Conservation (phyloP, 1,140 invertebrate species). For the Macrobrachium nipponense region DNA sequence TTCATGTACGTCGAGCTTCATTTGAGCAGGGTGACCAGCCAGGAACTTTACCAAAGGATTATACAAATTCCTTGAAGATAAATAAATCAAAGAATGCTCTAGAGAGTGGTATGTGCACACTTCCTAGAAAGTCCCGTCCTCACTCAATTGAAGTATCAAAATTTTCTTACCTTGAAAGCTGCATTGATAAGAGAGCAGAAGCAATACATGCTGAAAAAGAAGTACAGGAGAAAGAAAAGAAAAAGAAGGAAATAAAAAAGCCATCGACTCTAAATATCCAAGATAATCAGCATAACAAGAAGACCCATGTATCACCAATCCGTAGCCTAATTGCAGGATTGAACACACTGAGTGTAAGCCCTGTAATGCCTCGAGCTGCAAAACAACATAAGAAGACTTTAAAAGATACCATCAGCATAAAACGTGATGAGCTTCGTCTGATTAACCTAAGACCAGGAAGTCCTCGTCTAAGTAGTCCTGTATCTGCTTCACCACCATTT, state of each 20-base stretch:
- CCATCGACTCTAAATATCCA: not conserved
- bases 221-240: not conserved
- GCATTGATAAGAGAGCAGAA: not conserved
- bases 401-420: slow-evolving; percentile 32
- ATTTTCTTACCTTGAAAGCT: slow-evolving; percentile 40
- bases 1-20: slow-evolving; percentile 64
- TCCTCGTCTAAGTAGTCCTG: slow-evolving; percentile 14
- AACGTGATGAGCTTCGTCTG: slow-evolving; percentile 26
- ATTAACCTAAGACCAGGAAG: slow-evolving; percentile 40
- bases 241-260: slow-evolving; percentile 20
- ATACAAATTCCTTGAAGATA: slow-evolving; percentile 40
- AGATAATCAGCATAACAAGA: slow-evolving; percentile 11
- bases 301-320: slow-evolving; percentile 3
- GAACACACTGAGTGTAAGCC: slow-evolving; percentile 33
- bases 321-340: slow-evolving; percentile 29
- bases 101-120: slow-evolving; percentile 36
- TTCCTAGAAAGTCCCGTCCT: slow-evolving; percentile 33
- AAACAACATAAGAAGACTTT: not conserved
- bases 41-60: slow-evolving; percentile 14
- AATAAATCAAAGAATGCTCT: not conserved
- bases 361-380: slow-evolving; percentile 16
- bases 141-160: slow-evolving; percentile 36
- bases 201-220: not conserved
- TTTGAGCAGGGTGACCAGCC: slow-evolving; percentile 1
- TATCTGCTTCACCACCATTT: slow-evolving; percentile 9